A percentile compares a stretch with the other conserved stretches of the same genome.
phyloP scores from a whole-genome alignment of 2,888 invertebrate genomes.

The Luffia ferchaultella region DNA sequence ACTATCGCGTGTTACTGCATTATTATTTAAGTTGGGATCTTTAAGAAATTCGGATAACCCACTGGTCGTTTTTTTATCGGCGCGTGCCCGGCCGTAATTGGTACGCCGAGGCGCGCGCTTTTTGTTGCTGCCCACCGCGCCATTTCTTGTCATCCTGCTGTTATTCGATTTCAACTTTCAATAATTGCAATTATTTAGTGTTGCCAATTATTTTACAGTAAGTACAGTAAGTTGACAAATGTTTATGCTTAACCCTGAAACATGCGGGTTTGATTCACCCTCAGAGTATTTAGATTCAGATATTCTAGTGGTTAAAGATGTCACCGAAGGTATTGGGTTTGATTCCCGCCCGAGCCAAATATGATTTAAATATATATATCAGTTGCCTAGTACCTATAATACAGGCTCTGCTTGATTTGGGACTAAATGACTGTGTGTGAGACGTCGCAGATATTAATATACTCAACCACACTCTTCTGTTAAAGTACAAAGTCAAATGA shows the following conservation, averaged over 20 bases:
- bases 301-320: not conserved
- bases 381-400: too few species aligned
- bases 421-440: too few species aligned
- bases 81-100: conserved; percentile 61
- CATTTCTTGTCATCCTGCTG: conserved; percentile 19
- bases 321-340: not conserved
- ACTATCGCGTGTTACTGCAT: conserved; percentile 65
- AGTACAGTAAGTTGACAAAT: not conserved
- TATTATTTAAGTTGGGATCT: conserved; percentile 58
- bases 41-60: conserved; percentile 51
- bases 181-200: not conserved
- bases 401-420: too few species aligned
- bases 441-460: too few species aligned
- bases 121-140: conserved; percentile 25
- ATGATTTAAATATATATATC: too few species aligned
- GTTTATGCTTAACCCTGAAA: not conserved
- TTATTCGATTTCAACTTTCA: not conserved
- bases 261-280: not conserved
- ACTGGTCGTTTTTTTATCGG: conserved; percentile 49
- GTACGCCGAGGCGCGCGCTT: conserved; percentile 34
- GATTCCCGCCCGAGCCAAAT: too few species aligned
- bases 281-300: not conserved
- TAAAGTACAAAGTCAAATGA: too few species aligned
- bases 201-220: not conserved
- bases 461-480: too few species aligned